Conservation (phyloP, 2,888 invertebrate species). For the Erpobdella octoculata region DNA sequence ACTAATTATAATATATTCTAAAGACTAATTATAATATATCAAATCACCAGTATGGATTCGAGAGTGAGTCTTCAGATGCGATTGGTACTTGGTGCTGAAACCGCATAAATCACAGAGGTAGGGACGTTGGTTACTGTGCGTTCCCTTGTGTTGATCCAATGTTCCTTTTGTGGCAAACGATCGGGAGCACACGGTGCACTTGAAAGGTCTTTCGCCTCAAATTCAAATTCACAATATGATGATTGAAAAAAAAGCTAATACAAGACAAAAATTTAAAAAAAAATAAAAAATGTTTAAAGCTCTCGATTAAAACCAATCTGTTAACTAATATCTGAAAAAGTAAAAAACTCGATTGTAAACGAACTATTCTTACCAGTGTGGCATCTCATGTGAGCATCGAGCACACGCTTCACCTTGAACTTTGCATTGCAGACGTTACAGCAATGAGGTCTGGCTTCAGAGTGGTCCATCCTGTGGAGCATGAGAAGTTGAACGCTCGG, state of each 20-base stretch:
- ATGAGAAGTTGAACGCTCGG: conserved; percentile 58
- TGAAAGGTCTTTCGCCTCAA: conserved; percentile 57
- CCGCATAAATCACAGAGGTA: conserved; percentile 63
- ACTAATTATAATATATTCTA: no score
- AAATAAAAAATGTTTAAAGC: background rate
- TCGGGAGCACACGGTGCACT: conserved; percentile 59
- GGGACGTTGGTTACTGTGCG: conserved; percentile 58
- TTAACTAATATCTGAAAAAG: background rate
- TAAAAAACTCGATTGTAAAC: background rate
- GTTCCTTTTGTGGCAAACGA: conserved; percentile 59
- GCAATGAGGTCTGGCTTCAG: conserved; percentile 53
- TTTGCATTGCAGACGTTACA: conserved; percentile 59
- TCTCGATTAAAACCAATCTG: background rate
- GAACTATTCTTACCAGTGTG: conserved; percentile 53
- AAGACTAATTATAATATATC: no score
- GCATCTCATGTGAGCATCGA: conserved; percentile 58
- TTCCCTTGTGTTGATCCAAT: conserved; percentile 59
- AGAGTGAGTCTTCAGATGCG: conserved; percentile 62
- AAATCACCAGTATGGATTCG: conserved; percentile 60
- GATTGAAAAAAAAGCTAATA: background rate
- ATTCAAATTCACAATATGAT: background rate
- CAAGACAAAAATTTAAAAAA: background rate
- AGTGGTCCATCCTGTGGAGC: conserved; percentile 59
- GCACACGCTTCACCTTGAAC: conserved; percentile 59
- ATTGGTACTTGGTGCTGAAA: conserved; percentile 63